A percentile compares a stretch with the other conserved stretches of the same genome.
These are phyloP conservation scores for Prorops nasuta DNA, from an alignment of 1,140 invertebrate genomes.

Conservation along the genomic window DNA sequence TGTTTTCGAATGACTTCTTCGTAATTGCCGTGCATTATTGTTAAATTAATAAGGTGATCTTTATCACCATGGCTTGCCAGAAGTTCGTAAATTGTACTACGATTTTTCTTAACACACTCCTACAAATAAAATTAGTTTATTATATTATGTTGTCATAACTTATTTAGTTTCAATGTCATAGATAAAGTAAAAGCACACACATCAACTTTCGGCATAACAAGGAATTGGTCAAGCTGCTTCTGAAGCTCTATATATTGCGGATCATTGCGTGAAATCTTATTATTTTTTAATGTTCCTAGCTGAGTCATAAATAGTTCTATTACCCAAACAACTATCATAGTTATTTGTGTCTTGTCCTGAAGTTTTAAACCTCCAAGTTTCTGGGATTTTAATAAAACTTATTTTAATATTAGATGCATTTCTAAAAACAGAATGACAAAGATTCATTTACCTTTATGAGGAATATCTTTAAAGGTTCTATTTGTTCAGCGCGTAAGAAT, in stretches of 20 bases:
- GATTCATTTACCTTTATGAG: constrained; percentile 68
- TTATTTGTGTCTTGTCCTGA: constrained; percentile 79
- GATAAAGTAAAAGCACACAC: too few species aligned
- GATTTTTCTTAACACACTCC: constrained; percentile 75
- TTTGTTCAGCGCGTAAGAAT: constrained; percentile 81
- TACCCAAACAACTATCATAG: constrained; percentile 91
- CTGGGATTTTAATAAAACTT: constrained; percentile 28
- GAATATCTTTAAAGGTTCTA: constrained; percentile 84
- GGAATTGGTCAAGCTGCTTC: constrained; percentile 77
- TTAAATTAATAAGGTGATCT: constrained; percentile 81
- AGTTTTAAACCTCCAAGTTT: constrained; percentile 59
- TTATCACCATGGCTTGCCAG: constrained; percentile 93
- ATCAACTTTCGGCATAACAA: constrained; percentile 64
- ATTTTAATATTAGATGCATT: not conserved
- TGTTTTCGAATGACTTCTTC: constrained; percentile 86
- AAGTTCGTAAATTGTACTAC: constrained; percentile 80
- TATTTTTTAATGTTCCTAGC: constrained; percentile 69
- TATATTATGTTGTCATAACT: not conserved
- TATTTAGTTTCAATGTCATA: not conserved
- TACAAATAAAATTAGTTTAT: constrained; percentile 24
- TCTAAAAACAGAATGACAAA: not conserved
- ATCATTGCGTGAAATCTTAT: constrained; percentile 43
- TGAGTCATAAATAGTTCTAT: constrained; percentile 89
- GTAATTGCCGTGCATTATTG: constrained; percentile 85
- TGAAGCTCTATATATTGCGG: constrained; percentile 67